Evolutionary conservation across 1,140 invertebrate species (phyloP), one percentile per base, ranked within the genome.

Genomic region (Asbolus verrucosus): DNA sequence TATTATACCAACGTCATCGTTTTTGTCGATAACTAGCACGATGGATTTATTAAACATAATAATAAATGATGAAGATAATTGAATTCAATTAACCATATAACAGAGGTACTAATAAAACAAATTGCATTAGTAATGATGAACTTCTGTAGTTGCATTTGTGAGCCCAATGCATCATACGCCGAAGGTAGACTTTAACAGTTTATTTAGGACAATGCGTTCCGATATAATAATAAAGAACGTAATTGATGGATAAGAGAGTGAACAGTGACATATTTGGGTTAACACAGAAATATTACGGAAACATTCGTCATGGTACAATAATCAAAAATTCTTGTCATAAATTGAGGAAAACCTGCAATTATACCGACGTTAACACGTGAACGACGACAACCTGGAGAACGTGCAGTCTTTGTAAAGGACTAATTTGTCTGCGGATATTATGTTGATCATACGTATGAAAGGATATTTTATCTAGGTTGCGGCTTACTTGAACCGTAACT

Each of bases 61-160:
- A 46, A 19, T 46, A 46, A 46, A 46, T 19, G 16, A 46, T 46
- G 16, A 16, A 14, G 41, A 19, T 46, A 46, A 46, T 46, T 46
- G 19, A 46, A 46, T 46, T 46, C 15, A 18, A 2, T 38, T 38
- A 38, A n/a, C 2, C 11, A 38, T 38, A 38, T 18, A 46, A 19
- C 41, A 46, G 18, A 46, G 16, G 41, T 19, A 19, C 15, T 27
- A 27, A 46, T 16, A 8, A 16, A 19, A 46, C 16, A 46, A 46
- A 46, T 46, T 46, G 41, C 41, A 5, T n/a, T 16, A 46, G 14
- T 15, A 46, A 46, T 6, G 18, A 9, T 46, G 14, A 13, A 6
- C 41, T 16, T 16, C 16, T 46, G 41, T 46, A 16, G 19, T 18
- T 46, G n/a, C 41, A 46, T 46, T 46, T 46, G 19, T 46, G 15